Evolutionary conservation across 2,113 vertebrate genomes (phyloP), one percentile per base, ranked within the genome.

Genomic region (Pelmatolapia mariae): DNA sequence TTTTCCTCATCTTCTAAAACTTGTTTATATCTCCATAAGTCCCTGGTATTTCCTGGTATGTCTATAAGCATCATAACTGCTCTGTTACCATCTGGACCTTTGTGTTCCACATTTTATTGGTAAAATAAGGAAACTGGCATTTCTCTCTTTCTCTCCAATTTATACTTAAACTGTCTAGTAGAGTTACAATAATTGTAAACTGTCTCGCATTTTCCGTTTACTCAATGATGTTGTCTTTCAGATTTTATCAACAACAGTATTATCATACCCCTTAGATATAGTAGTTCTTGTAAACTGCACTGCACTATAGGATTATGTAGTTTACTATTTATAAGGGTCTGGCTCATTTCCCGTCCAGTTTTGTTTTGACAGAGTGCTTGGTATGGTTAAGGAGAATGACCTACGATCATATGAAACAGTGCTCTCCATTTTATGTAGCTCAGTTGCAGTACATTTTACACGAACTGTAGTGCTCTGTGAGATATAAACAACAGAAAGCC

Each of bases 21-120:
- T 66, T 81, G 79, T 95, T 90, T 91, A 86, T 85, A 61, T 88
- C 59, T 90, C 68, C 33, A 36, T 40, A 89, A 68, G 73, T 83
- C 22, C 63, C 33, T 76, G 15, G 50, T 90, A 56, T 88, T 89
- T 87, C 36, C 18, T 45, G 83, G 19, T 87, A 29, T 80, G 76
- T 52, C 10, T 86, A 47, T 38, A 79, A 57, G 52, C 50, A 66
- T 43, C 24, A 81, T 87, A 54, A 36, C 59, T 87, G 38, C 80
- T 85, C n/a, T 85, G 82, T 76, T 90, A 53, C 82, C 73, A 90
- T 88, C 36, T 91, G 31, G 40, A 43, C 66, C 43, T n/a, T 73
- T 36, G 76, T 7, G 33, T 13, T 24, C 12, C 12, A 31, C 52
- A 76, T 76, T 79, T 83, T 52, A 66, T 29, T 81, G 4, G 24